Conservation (phyloP, 1,140 invertebrate genomes). For the Drosophila carrolli region DNA sequence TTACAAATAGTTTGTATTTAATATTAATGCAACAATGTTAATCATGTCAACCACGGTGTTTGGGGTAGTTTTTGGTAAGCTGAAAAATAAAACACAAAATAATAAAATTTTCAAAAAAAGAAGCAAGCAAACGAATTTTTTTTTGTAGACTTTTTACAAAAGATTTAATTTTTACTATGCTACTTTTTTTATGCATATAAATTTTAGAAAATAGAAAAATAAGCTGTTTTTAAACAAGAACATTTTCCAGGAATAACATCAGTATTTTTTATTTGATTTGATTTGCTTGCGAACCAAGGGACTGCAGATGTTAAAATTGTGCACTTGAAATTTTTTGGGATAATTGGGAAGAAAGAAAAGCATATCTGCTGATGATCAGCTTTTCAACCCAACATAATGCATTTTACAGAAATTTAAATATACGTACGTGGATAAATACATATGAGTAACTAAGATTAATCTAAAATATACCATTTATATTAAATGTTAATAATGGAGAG, state of each 20-base stretch:
- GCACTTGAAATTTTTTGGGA: not conserved
- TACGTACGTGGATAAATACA: constrained; percentile 36
- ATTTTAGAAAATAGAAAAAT: too few species aligned
- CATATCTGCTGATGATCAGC: not conserved
- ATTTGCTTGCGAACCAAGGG: not conserved
- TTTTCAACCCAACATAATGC: not conserved
- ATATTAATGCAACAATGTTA: too few species aligned
- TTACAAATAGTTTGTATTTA: too few species aligned
- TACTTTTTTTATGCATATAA: too few species aligned
- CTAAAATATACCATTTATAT: not conserved
- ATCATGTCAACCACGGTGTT: too few species aligned
- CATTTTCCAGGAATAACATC: not conserved
- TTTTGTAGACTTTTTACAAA: too few species aligned
- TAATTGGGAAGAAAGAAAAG: not conserved
- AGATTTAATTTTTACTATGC: too few species aligned
- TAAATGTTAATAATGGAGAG: constrained; percentile 5
- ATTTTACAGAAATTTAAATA: not conserved
- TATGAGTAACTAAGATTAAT: constrained; percentile 6
- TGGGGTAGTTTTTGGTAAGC: too few species aligned
- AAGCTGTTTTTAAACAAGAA: not conserved
- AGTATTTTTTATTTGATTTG: constrained; percentile 11
- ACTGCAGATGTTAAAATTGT: not conserved
- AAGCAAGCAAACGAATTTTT: too few species aligned
- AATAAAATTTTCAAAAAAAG: too few species aligned
- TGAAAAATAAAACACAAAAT: too few species aligned